phyloP scores from a whole-genome alignment of 2,888 invertebrate species.

The Lysandra bellargus region DNA sequence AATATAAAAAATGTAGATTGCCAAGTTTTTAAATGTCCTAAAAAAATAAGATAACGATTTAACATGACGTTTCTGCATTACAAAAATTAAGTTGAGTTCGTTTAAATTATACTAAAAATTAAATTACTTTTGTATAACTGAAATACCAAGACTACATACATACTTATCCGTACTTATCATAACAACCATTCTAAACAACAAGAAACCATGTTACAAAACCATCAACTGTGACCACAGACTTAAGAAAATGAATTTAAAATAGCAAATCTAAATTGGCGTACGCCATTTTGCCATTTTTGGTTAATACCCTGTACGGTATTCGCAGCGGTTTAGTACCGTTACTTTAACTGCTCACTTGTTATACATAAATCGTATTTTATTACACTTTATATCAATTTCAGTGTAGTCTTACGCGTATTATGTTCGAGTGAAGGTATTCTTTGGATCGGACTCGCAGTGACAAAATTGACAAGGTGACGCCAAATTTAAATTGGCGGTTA shows the following conservation, averaged over 20 bases:
- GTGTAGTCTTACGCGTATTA: slow-evolving; percentile 29
- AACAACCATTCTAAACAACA: background rate
- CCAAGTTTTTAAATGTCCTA: background rate
- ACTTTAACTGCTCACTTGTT: slow-evolving; percentile 57
- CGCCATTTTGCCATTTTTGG: slow-evolving; percentile 57
- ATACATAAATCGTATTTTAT: slow-evolving; percentile 38
- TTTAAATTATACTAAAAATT: too few relatives aligned
- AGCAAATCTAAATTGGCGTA: slow-evolving; percentile 47
- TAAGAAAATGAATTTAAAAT: background rate
- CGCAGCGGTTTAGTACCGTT: slow-evolving; percentile 71
- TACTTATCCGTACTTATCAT: background rate
- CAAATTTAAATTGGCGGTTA: background rate
- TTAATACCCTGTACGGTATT: slow-evolving; percentile 68
- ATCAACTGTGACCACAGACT: background rate
- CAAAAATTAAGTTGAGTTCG: too few relatives aligned
- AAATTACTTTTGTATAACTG: too few relatives aligned
- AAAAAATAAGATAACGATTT: background rate
- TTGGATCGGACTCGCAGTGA: background rate
- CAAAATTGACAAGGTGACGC: background rate
- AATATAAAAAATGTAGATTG: background rate
- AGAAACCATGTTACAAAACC: background rate
- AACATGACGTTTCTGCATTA: too few relatives aligned
- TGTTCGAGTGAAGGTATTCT: slow-evolving; percentile 25
- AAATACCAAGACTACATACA: too few relatives aligned
- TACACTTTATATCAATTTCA: slow-evolving; percentile 28